Percentiles rank a stretch among this genome's conserved stretches.
Conservation (phyloP, 1,140 invertebrate genomes). For the Trypoxylus dichotomus region DNA sequence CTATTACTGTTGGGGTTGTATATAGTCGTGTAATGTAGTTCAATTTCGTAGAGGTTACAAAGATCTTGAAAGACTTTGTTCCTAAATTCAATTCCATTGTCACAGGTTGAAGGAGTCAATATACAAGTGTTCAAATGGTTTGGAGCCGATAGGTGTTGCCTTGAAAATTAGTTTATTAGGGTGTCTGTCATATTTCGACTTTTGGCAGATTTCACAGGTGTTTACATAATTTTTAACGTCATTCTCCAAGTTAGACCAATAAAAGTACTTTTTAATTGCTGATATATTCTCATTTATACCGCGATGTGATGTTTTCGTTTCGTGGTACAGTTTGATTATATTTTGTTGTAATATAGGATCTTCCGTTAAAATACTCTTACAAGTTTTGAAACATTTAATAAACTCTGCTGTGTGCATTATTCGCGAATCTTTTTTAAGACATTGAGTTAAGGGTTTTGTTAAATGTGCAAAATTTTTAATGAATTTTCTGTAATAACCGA, state of each 20-base stretch:
- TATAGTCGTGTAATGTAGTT: slow-evolving; percentile 35
- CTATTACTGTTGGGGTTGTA: slow-evolving; percentile 36
- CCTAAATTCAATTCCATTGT: slow-evolving; percentile 37
- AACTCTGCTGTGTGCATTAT: slow-evolving; percentile 25
- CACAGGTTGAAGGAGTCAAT: background rate
- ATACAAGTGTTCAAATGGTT: background rate
- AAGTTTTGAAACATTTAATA: background rate
- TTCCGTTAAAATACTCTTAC: slow-evolving; percentile 15
- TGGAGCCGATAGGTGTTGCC: too few relatives aligned
- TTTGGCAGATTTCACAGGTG: background rate
- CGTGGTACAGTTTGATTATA: slow-evolving; percentile 35
- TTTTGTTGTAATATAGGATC: background rate
- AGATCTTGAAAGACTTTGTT: slow-evolving; percentile 36
- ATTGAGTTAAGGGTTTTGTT: slow-evolving; percentile 40
- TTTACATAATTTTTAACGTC: too few relatives aligned
- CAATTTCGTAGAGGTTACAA: slow-evolving; percentile 36
- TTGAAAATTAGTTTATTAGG: too few relatives aligned
- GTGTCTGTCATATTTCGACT: background rate
- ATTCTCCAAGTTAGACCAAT: too few relatives aligned
- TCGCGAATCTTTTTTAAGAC: slow-evolving; percentile 32
- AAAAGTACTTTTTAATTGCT: too few relatives aligned
- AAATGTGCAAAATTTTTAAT: slow-evolving; percentile 40
- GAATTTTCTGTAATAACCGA: slow-evolving; percentile 44
- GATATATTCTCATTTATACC: too few relatives aligned
- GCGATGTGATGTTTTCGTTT: too few relatives aligned